Evolutionary conservation across 2,797 vertebrate species (phyloP), one percentile per base, ranked within the genome.

Genomic region (Artibeus lituratus): DNA sequence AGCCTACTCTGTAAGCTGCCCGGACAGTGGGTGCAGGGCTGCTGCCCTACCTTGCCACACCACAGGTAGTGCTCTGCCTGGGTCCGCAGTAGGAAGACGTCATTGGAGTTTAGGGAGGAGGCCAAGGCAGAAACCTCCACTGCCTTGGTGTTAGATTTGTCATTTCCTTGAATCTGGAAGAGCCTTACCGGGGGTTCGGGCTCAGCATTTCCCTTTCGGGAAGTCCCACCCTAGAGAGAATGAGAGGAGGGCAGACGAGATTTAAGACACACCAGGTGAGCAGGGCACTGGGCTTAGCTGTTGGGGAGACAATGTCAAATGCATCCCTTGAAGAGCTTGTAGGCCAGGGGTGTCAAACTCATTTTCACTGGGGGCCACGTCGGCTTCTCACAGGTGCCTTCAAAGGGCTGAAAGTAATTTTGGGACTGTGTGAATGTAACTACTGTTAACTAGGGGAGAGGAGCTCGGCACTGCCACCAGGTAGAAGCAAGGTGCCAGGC

Each of bases 51-150:
- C 99, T 99, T 99, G 95, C 99, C 99, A 49, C 98, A 99, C 99
- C 99, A 99, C 95, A 99, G 97, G 95, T 98, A 99, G 86, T 99
- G 96, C 44, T 96, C 98, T 4, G 93, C 51, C 94, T 99, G 98
- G 93, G 98, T 98, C 94, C 96, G 98, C 0, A 99, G 98, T 94
- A 99, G 94, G 94, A 99, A 99, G 89, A 99, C 99, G 5, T 99
- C 99, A 2, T 99, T 99, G 94, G 99, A 99, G 98, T 99, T 99
- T 15, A 99, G 98, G 7, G 99, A 99, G 9, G 98, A 89, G 9
- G 99, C 98, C 15, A 99, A 95, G 10, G 99, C 98, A 8, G 98
- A 98, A 85, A 99, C 98, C 94, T 99, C 99, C 2, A 99, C 97
- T 0, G 99, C 99, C 98, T 99, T 99, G 32, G 99, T 99, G 97